phyloP scores from a whole-genome alignment of 1,140 invertebrate species.

The Atta texana region DNA sequence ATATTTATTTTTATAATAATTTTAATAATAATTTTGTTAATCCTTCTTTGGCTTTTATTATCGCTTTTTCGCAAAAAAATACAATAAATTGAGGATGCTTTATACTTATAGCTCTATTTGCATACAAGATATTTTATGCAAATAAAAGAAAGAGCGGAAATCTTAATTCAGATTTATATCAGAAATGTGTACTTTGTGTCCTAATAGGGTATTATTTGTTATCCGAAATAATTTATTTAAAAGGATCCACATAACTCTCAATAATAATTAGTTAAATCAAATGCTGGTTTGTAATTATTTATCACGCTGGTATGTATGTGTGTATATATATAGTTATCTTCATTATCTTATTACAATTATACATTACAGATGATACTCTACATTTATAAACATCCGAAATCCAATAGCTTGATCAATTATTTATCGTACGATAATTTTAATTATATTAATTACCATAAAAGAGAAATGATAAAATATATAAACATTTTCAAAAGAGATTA shows the following conservation, averaged over 20 bases:
- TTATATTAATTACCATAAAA: conserved; percentile 3
- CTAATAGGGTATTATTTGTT: not conserved
- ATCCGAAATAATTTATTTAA: not conserved
- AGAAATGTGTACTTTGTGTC: not conserved
- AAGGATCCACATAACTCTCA: not conserved
- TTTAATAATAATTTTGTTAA: no score
- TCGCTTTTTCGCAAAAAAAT: no score
- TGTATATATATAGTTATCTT: not conserved
- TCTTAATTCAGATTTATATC: conserved; percentile 1
- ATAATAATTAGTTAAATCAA: conserved; percentile 29
- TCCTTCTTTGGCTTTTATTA: no score
- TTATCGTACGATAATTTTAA: conserved; percentile 26
- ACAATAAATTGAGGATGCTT: no score
- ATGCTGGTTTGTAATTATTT: conserved; percentile 21
- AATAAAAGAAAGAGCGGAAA: not conserved
- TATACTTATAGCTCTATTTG: not conserved
- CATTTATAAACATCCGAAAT: conserved; percentile 22
- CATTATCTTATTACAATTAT: conserved; percentile 44
- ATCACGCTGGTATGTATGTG: not conserved
- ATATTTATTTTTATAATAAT: no score
- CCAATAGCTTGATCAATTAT: conserved; percentile 26
- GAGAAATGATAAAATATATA: not conserved
- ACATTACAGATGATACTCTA: conserved; percentile 6
- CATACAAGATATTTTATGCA: not conserved
- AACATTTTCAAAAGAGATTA: not conserved